Conservation (phyloP, 2,888 invertebrate species). For the Phortica magna region DNA sequence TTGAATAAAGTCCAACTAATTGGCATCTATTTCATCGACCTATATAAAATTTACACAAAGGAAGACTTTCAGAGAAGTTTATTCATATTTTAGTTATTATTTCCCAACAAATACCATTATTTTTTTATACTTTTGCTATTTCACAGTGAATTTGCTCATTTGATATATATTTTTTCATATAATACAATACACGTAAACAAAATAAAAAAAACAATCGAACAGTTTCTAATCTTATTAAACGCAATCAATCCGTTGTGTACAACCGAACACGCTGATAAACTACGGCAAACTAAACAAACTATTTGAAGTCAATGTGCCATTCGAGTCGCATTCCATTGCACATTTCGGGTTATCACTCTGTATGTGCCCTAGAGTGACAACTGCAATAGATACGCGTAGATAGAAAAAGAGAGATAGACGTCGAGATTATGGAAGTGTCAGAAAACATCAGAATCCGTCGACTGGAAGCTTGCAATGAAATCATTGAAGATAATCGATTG, state of each 20-base stretch:
- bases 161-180: not conserved
- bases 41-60: not conserved
- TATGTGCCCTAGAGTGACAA: not conserved
- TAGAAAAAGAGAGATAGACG: not conserved
- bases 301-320: not conserved
- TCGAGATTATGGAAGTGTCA: not conserved
- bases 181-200: not conserved
- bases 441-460: no score
- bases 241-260: not conserved
- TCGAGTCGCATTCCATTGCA: not conserved
- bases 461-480: no score
- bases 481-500: no score
- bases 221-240: not conserved
- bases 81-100: no score
- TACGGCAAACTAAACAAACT: constrained; percentile 12
- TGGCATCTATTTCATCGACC: not conserved
- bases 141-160: not conserved
- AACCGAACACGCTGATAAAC: constrained; percentile 22
- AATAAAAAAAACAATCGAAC: not conserved
- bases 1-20: not conserved
- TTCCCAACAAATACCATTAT: not conserved
- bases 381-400: not conserved
- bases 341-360: not conserved
- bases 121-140: no score
- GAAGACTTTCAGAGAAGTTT: no score